Conservation (phyloP, 2,113 vertebrate species). For the Oncorhynchus tshawytscha region DNA sequence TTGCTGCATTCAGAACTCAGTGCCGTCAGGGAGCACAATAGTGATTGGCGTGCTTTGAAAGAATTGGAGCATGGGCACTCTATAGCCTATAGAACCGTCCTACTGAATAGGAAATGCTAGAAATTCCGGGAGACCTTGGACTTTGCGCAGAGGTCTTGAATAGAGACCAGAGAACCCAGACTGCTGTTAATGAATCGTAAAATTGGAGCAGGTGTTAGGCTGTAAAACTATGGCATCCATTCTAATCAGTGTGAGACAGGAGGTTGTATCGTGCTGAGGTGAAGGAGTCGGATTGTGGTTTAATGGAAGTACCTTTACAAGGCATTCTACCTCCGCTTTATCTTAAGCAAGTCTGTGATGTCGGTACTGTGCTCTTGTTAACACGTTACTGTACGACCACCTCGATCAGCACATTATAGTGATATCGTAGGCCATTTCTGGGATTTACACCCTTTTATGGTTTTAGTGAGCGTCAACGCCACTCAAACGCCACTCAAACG, state of each 20-base stretch:
- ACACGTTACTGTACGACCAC: not conserved
- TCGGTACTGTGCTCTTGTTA: not conserved
- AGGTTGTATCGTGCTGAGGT: conserved; percentile 31
- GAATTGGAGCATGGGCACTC: too few species aligned
- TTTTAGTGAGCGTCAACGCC: not conserved
- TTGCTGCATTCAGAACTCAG: too few species aligned
- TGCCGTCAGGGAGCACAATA: too few species aligned
- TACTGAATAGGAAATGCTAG: too few species aligned
- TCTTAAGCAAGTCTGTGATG: not conserved
- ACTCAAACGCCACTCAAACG: not conserved
- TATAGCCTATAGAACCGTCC: not conserved
- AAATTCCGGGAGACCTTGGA: conserved; percentile 30
- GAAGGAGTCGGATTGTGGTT: not conserved
- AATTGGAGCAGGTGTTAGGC: conserved; percentile 35
- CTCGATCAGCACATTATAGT: not conserved
- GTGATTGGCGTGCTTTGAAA: too few species aligned
- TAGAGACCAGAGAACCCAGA: conserved; percentile 9
- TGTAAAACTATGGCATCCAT: conserved; percentile 41
- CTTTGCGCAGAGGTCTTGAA: conserved; percentile 33
- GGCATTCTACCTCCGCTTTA: not conserved
- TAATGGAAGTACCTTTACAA: not conserved
- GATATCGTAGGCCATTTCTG: not conserved
- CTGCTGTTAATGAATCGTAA: conserved; percentile 26
- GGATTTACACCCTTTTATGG: not conserved
- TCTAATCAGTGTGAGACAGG: conserved; percentile 32